Base-by-base conservation (phyloP, 1,140 invertebrate genomes). In the Eupeodes corollae region DNA sequence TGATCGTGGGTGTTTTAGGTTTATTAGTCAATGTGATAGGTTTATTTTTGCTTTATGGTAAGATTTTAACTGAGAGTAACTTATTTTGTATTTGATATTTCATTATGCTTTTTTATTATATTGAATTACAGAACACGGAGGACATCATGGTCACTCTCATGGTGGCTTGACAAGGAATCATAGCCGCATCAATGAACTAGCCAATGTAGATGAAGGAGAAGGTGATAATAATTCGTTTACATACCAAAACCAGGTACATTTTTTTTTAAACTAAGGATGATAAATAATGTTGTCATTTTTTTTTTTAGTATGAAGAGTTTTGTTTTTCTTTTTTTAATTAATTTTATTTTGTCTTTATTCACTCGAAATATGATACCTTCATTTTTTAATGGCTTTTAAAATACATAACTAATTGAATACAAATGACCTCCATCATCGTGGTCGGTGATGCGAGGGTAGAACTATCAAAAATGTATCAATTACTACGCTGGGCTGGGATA, bases 11-110 rank as follows among this genome's bases (percentile, higher is more conserved):
- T 9, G 75, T 73, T 2, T 61, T 90, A 19, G 89, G 90, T 13
- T 73, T 94, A 31, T 53, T 90, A 39, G 81, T 94, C 5, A 93
- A 92, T 66, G 57, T 91, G 19, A 78, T 91, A 52, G 89, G 89
- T 46, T 70, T 93, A 35, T 81, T 80, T 53, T 69, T 91, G 40
- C 89, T 91, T 57, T 84, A 88, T 69, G 83, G 86, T 91, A 69
- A 78, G 74, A 34, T 19, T 13, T 13, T 35, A 13, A 1, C 16
- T 8, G 33, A 14, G 12, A 1, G 37, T 32, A 38, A 19, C 12
- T n/a, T 44, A 32, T 40, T 35, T 49, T 21, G 26, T 42, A 42
- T 43, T 31, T 33, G 26, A 5, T 14, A 31, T 45, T 47, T 47
- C 16, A n/a, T 44, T 50, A n/a, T 34, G 10, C 34, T 41, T 48